These are phyloP conservation scores for Asteroscopus sphinx DNA, from an alignment of 2,888 invertebrate species.

Conservation along the genomic window DNA sequence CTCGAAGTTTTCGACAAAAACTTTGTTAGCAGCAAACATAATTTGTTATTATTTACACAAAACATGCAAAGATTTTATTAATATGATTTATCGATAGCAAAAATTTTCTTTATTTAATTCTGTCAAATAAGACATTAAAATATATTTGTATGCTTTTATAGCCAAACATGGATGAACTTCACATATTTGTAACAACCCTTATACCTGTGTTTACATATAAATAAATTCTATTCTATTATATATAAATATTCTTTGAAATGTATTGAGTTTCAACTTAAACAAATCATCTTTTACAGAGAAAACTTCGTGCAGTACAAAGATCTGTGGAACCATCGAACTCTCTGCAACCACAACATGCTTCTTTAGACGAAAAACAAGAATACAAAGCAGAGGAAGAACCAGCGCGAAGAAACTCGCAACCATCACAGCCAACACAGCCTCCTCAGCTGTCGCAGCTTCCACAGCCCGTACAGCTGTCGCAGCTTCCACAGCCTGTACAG, in stretches of 20 bases:
- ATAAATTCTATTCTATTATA: no score
- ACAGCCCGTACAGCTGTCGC: slow-evolving; percentile 47
- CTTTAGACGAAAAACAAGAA: slow-evolving; percentile 78
- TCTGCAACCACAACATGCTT: slow-evolving; percentile 72
- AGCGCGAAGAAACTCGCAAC: slow-evolving; percentile 63
- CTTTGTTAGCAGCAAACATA: not conserved
- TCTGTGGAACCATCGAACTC: slow-evolving; percentile 84
- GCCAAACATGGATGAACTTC: no score
- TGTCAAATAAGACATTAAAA: no score
- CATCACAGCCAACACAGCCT: slow-evolving; percentile 44
- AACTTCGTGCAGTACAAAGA: slow-evolving; percentile 91
- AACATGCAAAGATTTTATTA: no score
- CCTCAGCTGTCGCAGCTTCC: slow-evolving; percentile 55
- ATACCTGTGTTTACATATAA: no score
- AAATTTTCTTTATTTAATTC: no score
- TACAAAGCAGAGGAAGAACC: slow-evolving; percentile 68
- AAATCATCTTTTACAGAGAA: slow-evolving; percentile 87
- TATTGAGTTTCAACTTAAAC: not conserved
- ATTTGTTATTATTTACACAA: no score
- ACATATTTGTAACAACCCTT: no score
- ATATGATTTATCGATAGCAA: no score
- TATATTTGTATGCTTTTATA: no score
- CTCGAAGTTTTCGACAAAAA: not conserved
- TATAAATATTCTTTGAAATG: not conserved
- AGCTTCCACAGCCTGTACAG: slow-evolving; percentile 46